Evolutionary conservation across 2,888 invertebrate genomes (phyloP).

Genomic region (Ditylenchus weischeri): DNA sequence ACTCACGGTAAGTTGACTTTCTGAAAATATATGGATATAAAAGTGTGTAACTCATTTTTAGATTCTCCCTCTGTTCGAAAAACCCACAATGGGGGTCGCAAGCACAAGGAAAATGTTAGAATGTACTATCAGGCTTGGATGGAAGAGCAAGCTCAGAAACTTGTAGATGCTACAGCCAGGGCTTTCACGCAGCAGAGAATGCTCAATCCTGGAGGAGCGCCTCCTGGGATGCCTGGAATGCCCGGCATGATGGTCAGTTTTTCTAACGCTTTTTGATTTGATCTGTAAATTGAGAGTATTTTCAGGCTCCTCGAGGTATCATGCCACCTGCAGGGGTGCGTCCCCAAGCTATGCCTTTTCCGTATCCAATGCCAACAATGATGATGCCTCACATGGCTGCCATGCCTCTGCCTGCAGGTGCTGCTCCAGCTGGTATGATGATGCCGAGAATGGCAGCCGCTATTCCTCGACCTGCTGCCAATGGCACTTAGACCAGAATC

Average conservation of each 20-base stretch:
- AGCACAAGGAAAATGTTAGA: constrained; percentile 98
- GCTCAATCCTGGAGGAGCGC: constrained; percentile 12
- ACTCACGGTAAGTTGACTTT: constrained; percentile 70
- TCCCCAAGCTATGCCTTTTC: constrained; percentile 7
- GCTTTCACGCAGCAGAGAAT: constrained; percentile 38
- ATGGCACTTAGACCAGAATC: too few relatives aligned
- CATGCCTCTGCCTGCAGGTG: too few relatives aligned
- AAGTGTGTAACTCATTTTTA: too few relatives aligned
- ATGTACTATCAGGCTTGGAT: constrained; percentile 99
- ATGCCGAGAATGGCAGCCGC: too few relatives aligned
- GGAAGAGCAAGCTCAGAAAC: constrained; percentile 97
- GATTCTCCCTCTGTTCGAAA: constrained; percentile 95
- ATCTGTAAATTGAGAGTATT: not conserved
- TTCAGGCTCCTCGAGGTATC: constrained; percentile 3
- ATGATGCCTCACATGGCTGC: not conserved
- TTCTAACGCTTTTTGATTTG: not conserved
- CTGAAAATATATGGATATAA: too few relatives aligned
- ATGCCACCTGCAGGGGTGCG: not conserved
- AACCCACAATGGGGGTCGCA: constrained; percentile 96
- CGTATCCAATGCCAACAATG: constrained; percentile 5
- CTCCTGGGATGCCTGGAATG: constrained; percentile 14
- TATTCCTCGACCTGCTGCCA: too few relatives aligned
- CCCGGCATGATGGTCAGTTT: too few relatives aligned
- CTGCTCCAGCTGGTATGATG: too few relatives aligned
- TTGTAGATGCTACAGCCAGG: constrained; percentile 74